Evolutionary conservation across 2,113 vertebrate genomes (phyloP).

Genomic region (Myocastor coypus): DNA sequence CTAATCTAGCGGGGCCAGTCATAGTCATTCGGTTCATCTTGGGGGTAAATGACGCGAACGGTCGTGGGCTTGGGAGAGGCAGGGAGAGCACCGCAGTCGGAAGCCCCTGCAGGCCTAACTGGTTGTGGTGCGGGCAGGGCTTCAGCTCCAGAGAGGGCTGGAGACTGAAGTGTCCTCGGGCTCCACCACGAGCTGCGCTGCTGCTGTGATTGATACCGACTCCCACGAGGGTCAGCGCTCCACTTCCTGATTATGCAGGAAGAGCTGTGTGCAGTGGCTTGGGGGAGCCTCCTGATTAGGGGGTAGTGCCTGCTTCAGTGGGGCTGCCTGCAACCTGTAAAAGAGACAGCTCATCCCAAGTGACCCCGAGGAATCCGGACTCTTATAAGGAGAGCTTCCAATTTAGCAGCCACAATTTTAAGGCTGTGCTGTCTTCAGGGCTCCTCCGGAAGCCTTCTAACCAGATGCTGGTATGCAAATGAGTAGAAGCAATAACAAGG

Average conservation of each 20-base stretch:
- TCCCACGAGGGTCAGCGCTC: not conserved
- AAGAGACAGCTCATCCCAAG: constrained; percentile 57
- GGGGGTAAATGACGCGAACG: not conserved
- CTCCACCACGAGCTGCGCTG: not conserved
- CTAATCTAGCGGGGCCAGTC: not conserved
- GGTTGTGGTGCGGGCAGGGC: not conserved
- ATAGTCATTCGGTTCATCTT: not conserved
- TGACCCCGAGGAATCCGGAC: not conserved
- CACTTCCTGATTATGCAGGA: not conserved
- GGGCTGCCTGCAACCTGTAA: constrained; percentile 54
- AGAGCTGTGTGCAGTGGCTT: not conserved
- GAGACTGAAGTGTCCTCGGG: not conserved
- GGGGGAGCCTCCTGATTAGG: constrained; percentile 67
- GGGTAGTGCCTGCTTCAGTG: constrained; percentile 41
- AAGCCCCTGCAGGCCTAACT: not conserved
- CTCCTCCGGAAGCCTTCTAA: constrained; percentile 71
- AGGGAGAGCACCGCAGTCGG: not conserved
- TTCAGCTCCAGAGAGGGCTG: constrained; percentile 31
- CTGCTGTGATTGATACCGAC: not conserved
- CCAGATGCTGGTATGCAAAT: constrained; percentile 61
- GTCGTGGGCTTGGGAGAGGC: not conserved
- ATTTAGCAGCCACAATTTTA: not conserved
- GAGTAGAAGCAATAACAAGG: constrained; percentile 68
- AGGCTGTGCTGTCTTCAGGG: not conserved
- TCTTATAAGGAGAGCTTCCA: not conserved